Conservation (phyloP, 2,888 invertebrate genomes). For the Drosophila glabriapex region DNA sequence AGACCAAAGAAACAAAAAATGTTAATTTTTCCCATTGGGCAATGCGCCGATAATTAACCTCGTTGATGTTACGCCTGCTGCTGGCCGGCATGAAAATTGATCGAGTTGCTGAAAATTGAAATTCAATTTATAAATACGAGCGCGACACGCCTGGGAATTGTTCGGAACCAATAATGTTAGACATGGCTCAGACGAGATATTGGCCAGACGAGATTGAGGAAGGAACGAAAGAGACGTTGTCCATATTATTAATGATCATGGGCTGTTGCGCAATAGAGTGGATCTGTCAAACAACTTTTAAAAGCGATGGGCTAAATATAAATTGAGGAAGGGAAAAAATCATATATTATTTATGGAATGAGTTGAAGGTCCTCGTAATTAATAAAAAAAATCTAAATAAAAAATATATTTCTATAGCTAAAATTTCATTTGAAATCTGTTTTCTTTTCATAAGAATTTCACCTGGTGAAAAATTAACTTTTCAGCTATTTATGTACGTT, state of each 20-base stretch:
- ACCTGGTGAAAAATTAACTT: slow-evolving; percentile 23
- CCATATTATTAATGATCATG: slow-evolving; percentile 2
- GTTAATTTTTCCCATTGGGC: slow-evolving; percentile 75
- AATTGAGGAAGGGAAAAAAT: background rate
- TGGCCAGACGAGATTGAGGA: background rate
- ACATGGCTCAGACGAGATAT: slow-evolving; percentile 25
- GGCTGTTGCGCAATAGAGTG: slow-evolving; percentile 8
- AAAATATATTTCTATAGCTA: background rate
- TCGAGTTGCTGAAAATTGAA: slow-evolving; percentile 57
- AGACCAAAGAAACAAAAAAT: slow-evolving; percentile 36
- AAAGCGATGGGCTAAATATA: background rate
- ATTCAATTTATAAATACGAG: slow-evolving; percentile 50
- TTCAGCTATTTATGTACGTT: slow-evolving; percentile 4
- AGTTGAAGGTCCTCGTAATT: background rate
- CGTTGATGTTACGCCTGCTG: slow-evolving; percentile 56
- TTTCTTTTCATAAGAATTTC: slow-evolving; percentile 30
- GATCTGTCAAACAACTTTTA: background rate
- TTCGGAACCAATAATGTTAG: slow-evolving; percentile 44
- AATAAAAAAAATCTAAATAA: background rate
- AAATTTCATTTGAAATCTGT: background rate
- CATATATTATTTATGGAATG: background rate
- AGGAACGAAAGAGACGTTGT: background rate
- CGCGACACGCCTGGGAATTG: slow-evolving; percentile 45
- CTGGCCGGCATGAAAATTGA: slow-evolving; percentile 47
- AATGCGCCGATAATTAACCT: slow-evolving; percentile 77